Percentiles rank a stretch among this genome's conserved stretches.
Conservation (phyloP, 2,797 vertebrate genomes). For the Cuniculus paca region DNA sequence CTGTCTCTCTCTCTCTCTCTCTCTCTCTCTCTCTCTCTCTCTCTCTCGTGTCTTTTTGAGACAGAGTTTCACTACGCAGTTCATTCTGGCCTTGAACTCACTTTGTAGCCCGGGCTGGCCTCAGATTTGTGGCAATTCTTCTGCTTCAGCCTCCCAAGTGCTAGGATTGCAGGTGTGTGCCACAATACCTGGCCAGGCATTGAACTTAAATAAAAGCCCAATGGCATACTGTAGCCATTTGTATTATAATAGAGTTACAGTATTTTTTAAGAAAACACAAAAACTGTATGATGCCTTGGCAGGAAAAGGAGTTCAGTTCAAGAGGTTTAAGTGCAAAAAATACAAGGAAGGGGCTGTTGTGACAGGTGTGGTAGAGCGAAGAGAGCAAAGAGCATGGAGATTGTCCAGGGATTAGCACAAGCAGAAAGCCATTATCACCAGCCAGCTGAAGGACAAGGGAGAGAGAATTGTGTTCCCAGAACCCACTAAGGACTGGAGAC, state of each 20-base stretch:
- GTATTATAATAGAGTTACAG: background rate
- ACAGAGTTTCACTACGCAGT: background rate
- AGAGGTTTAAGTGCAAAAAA: background rate
- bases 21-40: background rate
- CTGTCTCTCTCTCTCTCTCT: background rate
- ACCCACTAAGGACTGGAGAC: background rate
- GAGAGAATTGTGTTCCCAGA: background rate
- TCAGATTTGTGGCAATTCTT: background rate
- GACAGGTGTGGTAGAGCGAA: background rate
- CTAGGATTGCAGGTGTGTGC: background rate
- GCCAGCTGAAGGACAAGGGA: background rate
- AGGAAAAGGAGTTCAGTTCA: background rate
- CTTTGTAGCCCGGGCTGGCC: background rate
- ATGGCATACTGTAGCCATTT: background rate
- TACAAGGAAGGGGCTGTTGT: background rate
- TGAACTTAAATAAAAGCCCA: background rate
- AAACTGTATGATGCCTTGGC: background rate
- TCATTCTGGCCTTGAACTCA: background rate
- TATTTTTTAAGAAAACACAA: background rate
- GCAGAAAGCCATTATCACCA: background rate
- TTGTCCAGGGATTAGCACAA: background rate
- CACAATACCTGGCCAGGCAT: background rate
- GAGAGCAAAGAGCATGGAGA: background rate
- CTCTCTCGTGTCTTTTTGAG: background rate
- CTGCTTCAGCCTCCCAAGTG: background rate